phyloP scores from a whole-genome alignment of 2,797 vertebrate genomes.

The Pyrrhura leucotis region DNA sequence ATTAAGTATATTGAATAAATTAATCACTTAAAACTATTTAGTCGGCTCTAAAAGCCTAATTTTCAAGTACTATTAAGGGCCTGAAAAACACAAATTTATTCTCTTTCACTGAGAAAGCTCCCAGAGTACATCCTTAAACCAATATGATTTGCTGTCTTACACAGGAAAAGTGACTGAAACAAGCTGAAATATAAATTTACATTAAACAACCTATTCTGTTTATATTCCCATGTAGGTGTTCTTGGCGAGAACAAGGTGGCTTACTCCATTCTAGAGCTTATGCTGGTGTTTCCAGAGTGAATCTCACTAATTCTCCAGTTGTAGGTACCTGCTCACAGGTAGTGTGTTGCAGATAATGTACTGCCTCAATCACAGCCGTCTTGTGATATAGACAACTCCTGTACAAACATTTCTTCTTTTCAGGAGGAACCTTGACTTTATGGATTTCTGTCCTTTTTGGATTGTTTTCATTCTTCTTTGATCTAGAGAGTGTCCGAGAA shows the following conservation, averaged over 20 bases:
- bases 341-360: not conserved
- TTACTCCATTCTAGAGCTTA: not conserved
- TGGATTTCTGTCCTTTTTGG: not conserved
- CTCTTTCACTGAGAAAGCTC: not conserved
- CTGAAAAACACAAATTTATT: not conserved
- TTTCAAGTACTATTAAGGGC: not conserved
- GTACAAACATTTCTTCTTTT: not conserved
- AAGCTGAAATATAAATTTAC: not conserved
- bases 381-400: not conserved
- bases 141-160: not conserved
- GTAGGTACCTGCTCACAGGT: too few species aligned
- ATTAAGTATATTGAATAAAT: not conserved
- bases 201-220: not conserved
- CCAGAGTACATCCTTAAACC: not conserved
- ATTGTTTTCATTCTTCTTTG: not conserved
- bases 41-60: not conserved
- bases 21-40: not conserved
- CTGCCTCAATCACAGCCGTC: not conserved
- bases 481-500: accelerated
- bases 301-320: not conserved
- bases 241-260: not conserved
- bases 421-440: not conserved
- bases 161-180: not conserved
- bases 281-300: not conserved
- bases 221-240: not conserved